These are phyloP conservation scores for Xiphophorus couchianus DNA, from an alignment of 2,113 vertebrate genomes.

Conservation along the genomic window DNA sequence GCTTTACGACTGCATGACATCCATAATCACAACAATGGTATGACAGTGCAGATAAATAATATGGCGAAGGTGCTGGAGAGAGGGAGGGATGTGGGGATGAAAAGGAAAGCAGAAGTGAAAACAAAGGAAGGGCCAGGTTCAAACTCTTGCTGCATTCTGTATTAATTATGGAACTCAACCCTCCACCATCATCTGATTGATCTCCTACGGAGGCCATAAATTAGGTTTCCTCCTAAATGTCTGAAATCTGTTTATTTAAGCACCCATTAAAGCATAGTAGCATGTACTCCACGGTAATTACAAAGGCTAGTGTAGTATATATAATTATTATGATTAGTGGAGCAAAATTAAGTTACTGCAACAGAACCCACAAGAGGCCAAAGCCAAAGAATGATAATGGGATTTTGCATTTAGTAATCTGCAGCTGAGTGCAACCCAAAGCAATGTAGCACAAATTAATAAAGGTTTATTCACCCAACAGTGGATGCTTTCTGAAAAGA, in stretches of 20 bases:
- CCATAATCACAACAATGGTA: slow-evolving; percentile 85
- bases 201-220: slow-evolving; percentile 74
- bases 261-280: slow-evolving; percentile 68
- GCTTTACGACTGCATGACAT: slow-evolving; percentile 83
- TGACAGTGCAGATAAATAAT: slow-evolving; percentile 84
- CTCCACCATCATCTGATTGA: slow-evolving; percentile 76
- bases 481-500: slow-evolving; percentile 35
- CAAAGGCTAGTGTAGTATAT: slow-evolving; percentile 68
- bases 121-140: slow-evolving; percentile 58
- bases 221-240: slow-evolving; percentile 72
- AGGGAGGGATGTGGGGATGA: slow-evolving; percentile 61
- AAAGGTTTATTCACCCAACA: slow-evolving; percentile 28
- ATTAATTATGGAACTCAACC: slow-evolving; percentile 77
- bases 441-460: slow-evolving; percentile 29
- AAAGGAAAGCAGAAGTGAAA: slow-evolving; percentile 55
- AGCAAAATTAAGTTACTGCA: slow-evolving; percentile 66
- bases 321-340: slow-evolving; percentile 73
- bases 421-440: slow-evolving; percentile 11
- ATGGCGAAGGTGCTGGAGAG: slow-evolving; percentile 54
- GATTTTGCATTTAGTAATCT: slow-evolving; percentile 46
- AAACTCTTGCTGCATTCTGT: slow-evolving; percentile 76
- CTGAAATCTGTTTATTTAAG: slow-evolving; percentile 79
- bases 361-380: slow-evolving; percentile 57
- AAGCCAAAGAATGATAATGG: slow-evolving; percentile 44
- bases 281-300: slow-evolving; percentile 66